These are phyloP conservation scores for Rhopalosiphum padi DNA, from an alignment of 1,140 invertebrate species.

Conservation along the genomic window DNA sequence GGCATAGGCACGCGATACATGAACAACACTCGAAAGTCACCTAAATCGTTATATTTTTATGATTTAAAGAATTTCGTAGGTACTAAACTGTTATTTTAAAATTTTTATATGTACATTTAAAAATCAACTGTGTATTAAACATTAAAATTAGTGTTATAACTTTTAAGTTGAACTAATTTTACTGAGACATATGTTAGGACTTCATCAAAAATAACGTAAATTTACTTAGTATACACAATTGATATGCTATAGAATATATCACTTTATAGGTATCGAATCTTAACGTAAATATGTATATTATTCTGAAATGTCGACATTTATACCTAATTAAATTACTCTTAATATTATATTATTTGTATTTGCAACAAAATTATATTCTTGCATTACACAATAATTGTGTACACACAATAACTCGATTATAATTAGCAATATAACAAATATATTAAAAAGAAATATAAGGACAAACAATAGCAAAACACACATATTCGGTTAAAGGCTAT, in stretches of 20 bases:
- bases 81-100: too few species aligned
- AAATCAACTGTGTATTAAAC: not conserved
- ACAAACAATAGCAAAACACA: not conserved
- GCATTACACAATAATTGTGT: not conserved
- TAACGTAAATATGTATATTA: not conserved
- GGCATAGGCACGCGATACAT: too few species aligned
- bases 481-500: not conserved
- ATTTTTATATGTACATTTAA: not conserved
- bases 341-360: not conserved
- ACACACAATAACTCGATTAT: not conserved
- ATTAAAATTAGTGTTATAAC: too few species aligned
- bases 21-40: too few species aligned
- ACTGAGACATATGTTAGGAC: not conserved
- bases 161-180: too few species aligned
- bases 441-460: not conserved
- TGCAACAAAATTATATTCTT: too few species aligned
- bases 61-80: too few species aligned
- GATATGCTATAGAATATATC: too few species aligned
- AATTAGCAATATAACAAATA: not conserved
- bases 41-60: too few species aligned
- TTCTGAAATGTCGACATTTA: not conserved
- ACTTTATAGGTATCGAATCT: not conserved
- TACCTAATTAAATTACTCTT: not conserved
- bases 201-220: not conserved
- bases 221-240: not conserved